Evolutionary conservation across 2,888 invertebrate genomes (phyloP), one percentile per base, ranked within the genome.

Genomic region (Bombylius major): DNA sequence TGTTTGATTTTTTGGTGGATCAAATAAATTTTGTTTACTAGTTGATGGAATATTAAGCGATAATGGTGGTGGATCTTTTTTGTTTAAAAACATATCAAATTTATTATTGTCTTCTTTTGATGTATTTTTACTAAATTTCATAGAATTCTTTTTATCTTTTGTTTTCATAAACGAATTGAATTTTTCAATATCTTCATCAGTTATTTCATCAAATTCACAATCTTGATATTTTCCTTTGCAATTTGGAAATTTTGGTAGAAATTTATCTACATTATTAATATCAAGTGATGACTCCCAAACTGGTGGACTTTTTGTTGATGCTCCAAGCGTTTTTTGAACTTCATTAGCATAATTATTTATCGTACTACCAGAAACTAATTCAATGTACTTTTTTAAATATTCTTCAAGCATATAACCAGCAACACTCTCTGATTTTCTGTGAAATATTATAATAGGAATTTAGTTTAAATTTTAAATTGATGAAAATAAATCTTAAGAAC

Each of bases 221-320:
- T 50, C 50, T 14, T 47, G 50, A 50, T 47, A 55, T 50, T 58
- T 31, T 12, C 53, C 54, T 33, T 31, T 14, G 23, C 54, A 53
- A 44, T 42, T 11, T 42, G 39, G 11, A 42, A 7, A 5, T 36
- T 2, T 7, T 36, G 34, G 34, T 36, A 36, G 8, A 5, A 3
- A 8, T 7, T 36, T 36, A 36, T 36, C 8, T 36, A 42, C 11
- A 11, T 42, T 11, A 42, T 42, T 11, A 42, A 42, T 42, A 11
- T 42, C 23, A 23, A 23, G 8, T 11, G 11, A 11, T 5, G 12
- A 4, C 5, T 42, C 39, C 39, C 39, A 5, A 12, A 31, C 23
- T 12, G n/a, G 31, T 4, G 45, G 45, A 44, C 23, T 7, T 42
- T 9, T 23, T 44, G 23, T 23, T 23, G 23, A 23, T 23, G 23